These are phyloP conservation scores for Meteorus sp. DNA, from an alignment of 1,140 invertebrate species.

Conservation along the genomic window DNA sequence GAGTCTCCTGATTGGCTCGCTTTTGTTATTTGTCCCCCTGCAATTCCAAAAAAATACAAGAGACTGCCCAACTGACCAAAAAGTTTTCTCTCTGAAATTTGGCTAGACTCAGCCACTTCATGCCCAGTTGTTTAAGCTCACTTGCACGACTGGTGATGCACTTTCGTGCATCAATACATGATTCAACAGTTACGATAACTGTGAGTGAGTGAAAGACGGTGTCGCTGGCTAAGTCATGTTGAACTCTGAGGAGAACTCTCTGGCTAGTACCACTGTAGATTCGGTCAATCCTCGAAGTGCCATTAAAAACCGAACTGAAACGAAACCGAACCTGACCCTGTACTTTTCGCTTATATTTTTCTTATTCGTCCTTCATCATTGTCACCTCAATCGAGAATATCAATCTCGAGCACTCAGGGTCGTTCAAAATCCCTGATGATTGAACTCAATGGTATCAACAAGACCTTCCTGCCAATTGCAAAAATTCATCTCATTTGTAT, in stretches of 20 bases:
- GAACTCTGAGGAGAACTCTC: too few species aligned
- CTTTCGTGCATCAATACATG: too few species aligned
- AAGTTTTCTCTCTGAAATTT: too few species aligned
- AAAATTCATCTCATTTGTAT: too few species aligned
- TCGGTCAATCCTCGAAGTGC: slow-evolving; percentile 27
- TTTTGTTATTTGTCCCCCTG: slow-evolving; percentile 11
- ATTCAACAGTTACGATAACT: too few species aligned
- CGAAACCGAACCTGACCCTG: slow-evolving; percentile 6
- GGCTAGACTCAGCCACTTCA: too few species aligned
- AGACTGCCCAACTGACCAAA: too few species aligned
- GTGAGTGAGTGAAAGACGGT: too few species aligned
- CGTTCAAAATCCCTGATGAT: background rate
- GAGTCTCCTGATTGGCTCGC: slow-evolving; percentile 12
- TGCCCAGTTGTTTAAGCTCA: too few species aligned
- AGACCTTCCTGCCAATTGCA: too few species aligned
- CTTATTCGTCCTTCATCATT: background rate
- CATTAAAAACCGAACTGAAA: slow-evolving; percentile 21
- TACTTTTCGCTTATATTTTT: background rate
- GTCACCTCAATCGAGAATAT: slow-evolving; percentile 1
- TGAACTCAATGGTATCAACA: background rate
- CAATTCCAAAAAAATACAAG: slow-evolving; percentile 3
- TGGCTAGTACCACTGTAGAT: too few species aligned
- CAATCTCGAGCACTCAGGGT: background rate
- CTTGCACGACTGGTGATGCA: too few species aligned
- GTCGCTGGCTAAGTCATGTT: background rate